A percentile compares a stretch with the other conserved stretches of the same genome.
Evolutionary conservation across 2,797 vertebrate species (phyloP).

Genomic region (Coilia nasus): DNA sequence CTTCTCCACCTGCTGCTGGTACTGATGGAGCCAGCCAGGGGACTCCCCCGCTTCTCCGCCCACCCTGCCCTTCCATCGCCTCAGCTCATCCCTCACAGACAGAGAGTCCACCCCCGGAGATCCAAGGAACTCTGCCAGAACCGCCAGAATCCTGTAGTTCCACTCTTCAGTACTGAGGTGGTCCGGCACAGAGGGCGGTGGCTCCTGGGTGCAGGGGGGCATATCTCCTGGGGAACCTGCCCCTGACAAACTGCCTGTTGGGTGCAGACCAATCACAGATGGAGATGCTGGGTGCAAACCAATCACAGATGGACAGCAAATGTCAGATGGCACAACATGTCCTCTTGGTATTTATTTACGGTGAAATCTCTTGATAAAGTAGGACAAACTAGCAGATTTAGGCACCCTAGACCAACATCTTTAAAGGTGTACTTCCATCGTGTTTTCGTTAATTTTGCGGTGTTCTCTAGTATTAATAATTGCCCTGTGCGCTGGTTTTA

Average conservation of each 20-base stretch:
- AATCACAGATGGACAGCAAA: background rate
- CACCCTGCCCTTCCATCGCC: background rate
- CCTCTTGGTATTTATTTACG: too few relatives aligned
- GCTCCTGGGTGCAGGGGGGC: background rate
- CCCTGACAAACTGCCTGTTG: background rate
- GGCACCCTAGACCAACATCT: too few relatives aligned
- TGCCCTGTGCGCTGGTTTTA: too few relatives aligned
- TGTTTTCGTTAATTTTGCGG: too few relatives aligned
- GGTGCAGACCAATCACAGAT: too few relatives aligned
- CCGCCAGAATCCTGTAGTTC: background rate
- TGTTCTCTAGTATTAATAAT: too few relatives aligned
- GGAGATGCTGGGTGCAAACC: too few relatives aligned
- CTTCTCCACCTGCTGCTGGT: constrained; percentile 28
- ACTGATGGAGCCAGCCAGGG: background rate
- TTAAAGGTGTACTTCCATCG: too few relatives aligned
- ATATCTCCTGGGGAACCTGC: background rate
- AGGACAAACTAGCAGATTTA: too few relatives aligned
- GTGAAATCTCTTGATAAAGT: too few relatives aligned
- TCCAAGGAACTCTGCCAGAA: background rate
- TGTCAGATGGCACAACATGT: background rate
- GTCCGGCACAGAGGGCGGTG: too few relatives aligned
- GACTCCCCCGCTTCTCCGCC: too few relatives aligned
- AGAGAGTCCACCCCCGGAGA: background rate
- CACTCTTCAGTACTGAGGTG: background rate
- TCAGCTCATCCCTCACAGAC: background rate